These are phyloP conservation scores for Desoria tigrina DNA, from an alignment of 2,888 invertebrate species.

Conservation along the genomic window DNA sequence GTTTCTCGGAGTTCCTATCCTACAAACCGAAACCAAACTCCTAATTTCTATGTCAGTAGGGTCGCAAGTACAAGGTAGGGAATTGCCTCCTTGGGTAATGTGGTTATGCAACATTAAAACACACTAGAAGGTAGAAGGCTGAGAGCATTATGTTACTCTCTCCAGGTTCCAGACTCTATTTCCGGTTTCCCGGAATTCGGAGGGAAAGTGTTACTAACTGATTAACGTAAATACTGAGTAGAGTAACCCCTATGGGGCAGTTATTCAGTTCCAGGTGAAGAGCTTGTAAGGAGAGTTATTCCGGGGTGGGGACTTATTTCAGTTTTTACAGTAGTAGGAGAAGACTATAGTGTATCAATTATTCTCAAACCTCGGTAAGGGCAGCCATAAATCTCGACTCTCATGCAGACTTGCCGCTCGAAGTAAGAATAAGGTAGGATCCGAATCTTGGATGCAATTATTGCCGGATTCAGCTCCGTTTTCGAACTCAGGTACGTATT, in stretches of 20 bases:
- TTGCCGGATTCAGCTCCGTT: conserved; percentile 75
- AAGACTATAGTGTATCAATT: neutral
- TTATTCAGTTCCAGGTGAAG: neutral
- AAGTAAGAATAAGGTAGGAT: conserved; percentile 85
- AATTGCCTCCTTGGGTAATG: too few relatives aligned
- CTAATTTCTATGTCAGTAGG: conserved; percentile 34
- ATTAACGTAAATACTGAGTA: too few relatives aligned
- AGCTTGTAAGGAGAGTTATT: too few relatives aligned
- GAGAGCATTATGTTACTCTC: too few relatives aligned
- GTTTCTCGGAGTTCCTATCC: too few relatives aligned
- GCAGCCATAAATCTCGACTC: conserved; percentile 89
- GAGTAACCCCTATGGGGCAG: neutral
- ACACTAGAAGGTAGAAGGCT: too few relatives aligned
- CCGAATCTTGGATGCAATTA: conserved; percentile 82
- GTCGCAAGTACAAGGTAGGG: conserved; percentile 1
- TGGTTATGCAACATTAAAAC: too few relatives aligned
- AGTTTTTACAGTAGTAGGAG: neutral
- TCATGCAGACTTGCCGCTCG: conserved; percentile 85
- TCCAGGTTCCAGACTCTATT: too few relatives aligned
- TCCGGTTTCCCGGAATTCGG: conserved; percentile 66
- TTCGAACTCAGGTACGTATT: conserved; percentile 75
- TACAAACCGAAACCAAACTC: conserved; percentile 9
- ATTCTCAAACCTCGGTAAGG: conserved; percentile 70
- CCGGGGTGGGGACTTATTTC: neutral
- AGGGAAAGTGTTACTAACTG: too few relatives aligned